Conservation (phyloP, 2,113 vertebrate genomes). For the Dromiciops gliroides region DNA sequence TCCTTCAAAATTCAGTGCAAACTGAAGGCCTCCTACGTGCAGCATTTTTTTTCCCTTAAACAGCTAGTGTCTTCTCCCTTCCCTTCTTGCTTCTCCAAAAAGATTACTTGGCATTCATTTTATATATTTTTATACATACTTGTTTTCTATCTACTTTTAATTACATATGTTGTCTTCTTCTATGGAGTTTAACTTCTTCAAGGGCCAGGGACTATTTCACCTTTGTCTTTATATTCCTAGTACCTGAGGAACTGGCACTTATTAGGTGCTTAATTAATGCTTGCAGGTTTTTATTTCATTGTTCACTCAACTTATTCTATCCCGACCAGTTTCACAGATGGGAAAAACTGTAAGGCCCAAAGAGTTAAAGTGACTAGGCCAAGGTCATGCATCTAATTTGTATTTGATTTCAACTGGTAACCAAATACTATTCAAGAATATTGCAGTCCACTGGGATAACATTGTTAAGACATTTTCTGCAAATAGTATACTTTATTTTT, state of each 20-base stretch:
- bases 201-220: not conserved
- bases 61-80: not conserved
- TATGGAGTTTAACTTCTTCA: not conserved
- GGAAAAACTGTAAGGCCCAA: not conserved
- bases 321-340: not conserved
- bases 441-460: not conserved
- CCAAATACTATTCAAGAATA: not conserved
- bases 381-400: not conserved
- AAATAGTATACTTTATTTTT: not conserved
- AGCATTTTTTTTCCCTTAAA: not conserved
- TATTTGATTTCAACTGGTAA: not conserved
- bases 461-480: not conserved
- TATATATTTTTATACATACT: not conserved
- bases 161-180: not conserved
- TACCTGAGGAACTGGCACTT: not conserved
- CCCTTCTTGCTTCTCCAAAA: not conserved
- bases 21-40: not conserved
- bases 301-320: not conserved
- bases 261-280: not conserved
- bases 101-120: not conserved
- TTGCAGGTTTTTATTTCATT: not conserved
- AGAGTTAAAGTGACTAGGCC: not conserved
- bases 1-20: not conserved
- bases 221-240: not conserved
- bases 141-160: not conserved